Conservation (phyloP, 2,113 vertebrate genomes). For the Antechinus stuartii region DNA sequence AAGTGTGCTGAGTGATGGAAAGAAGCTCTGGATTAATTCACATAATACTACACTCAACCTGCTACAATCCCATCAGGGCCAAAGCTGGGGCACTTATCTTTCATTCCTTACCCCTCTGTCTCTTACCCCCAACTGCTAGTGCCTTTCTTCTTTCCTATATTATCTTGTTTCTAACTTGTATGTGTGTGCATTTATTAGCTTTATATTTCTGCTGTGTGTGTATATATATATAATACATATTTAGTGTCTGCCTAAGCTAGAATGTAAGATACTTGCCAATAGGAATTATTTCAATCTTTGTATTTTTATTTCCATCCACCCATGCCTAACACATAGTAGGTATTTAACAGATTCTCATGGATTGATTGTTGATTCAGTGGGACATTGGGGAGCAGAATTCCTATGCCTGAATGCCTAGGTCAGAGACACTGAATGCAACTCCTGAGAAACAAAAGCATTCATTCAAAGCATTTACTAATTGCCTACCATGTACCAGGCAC, state of each 20-base stretch:
- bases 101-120: not conserved
- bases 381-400: not conserved
- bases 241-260: not conserved
- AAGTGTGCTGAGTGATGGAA: not conserved
- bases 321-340: not conserved
- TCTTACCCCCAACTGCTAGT: not conserved
- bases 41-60: not conserved
- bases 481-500: not conserved
- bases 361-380: not conserved
- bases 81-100: not conserved
- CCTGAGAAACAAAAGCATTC: not conserved
- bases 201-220: not conserved
- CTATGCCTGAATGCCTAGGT: too few relatives aligned
- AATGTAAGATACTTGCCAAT: not conserved
- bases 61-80: not conserved
- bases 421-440: not conserved
- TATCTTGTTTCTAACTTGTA: not conserved
- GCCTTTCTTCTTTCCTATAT: not conserved
- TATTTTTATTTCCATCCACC: not conserved
- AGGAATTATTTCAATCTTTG: not conserved
- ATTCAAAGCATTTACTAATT: not conserved
- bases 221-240: not conserved
- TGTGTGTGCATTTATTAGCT: not conserved
- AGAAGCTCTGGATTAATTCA: not conserved
- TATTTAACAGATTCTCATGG: not conserved